Conservation (phyloP, 1,140 invertebrate genomes). For the Neodiprion pinetum region DNA sequence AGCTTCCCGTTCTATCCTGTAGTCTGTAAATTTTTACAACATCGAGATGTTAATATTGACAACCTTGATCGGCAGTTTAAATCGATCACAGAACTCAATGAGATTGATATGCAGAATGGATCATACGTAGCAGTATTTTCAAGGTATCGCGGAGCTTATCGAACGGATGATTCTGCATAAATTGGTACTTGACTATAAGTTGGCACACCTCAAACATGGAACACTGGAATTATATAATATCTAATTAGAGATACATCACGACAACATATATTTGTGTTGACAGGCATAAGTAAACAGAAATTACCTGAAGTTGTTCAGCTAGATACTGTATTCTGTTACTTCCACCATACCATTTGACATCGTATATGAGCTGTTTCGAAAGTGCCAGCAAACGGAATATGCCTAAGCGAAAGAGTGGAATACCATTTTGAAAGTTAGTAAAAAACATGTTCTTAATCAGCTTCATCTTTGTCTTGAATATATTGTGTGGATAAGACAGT, state of each 20-base stretch:
- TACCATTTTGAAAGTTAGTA: background rate
- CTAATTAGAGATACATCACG: background rate
- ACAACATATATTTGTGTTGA: background rate
- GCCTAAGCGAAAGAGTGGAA: background rate
- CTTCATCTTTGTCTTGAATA: background rate
- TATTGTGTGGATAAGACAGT: background rate
- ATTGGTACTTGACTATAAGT: background rate
- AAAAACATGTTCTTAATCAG: background rate
- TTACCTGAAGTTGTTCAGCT: background rate
- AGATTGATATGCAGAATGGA: background rate
- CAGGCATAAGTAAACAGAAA: background rate
- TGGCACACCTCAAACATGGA: background rate
- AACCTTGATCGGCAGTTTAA: background rate
- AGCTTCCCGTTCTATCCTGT: slow-evolving; percentile 53
- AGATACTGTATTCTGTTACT: background rate
- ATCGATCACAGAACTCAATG: too few relatives aligned
- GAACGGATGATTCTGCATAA: background rate
- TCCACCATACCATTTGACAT: background rate
- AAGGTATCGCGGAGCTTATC: background rate
- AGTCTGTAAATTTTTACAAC: slow-evolving; percentile 28
- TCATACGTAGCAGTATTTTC: background rate
- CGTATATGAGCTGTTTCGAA: background rate
- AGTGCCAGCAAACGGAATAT: background rate
- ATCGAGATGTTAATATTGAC: background rate
- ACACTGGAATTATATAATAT: background rate